phyloP scores from a whole-genome alignment of 2,797 vertebrate species.

The Graptemys geographica region DNA sequence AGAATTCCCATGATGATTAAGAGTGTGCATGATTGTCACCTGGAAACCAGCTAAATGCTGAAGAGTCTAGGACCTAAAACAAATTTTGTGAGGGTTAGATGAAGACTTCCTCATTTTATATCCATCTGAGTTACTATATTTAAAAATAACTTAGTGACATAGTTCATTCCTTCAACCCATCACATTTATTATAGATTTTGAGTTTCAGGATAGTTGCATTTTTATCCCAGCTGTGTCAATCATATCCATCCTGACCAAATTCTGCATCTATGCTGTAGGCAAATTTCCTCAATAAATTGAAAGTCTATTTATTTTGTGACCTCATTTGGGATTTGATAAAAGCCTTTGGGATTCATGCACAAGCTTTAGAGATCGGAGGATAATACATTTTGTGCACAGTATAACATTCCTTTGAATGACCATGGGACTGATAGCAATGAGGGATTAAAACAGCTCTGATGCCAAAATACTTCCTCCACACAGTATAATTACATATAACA shows the following conservation, averaged over 20 bases:
- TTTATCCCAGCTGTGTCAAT: background rate
- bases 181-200: background rate
- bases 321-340: background rate
- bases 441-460: background rate
- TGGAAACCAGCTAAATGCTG: background rate
- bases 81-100: background rate
- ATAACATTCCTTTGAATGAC: fast-evolving
- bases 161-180: background rate
- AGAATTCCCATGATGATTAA: background rate
- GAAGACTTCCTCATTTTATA: fast-evolving
- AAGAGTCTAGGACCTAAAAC: background rate
- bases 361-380: background rate
- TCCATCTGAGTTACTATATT: background rate
- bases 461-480: background rate
- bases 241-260: background rate
- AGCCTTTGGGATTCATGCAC: background rate
- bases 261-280: background rate
- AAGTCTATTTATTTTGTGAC: background rate
- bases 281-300: background rate
- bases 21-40: background rate
- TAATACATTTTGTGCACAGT: background rate
- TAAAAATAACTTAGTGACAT: background rate
- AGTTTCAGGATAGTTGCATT: background rate
- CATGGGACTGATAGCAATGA: background rate
- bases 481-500: background rate